These are phyloP conservation scores for Bombus vancouverensis DNA, from an alignment of 1,140 invertebrate species.

Conservation along the genomic window DNA sequence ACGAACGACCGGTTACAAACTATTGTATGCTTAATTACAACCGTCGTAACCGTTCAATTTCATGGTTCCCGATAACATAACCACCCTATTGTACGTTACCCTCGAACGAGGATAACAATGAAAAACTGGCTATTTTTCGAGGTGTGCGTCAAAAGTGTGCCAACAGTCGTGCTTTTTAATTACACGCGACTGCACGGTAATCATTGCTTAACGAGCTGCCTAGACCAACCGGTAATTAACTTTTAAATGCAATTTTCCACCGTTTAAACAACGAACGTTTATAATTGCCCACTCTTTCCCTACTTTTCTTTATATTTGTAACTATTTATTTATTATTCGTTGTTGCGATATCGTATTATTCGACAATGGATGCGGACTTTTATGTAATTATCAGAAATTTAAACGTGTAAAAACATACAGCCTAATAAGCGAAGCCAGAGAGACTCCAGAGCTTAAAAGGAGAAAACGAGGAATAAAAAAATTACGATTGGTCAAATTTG, in stretches of 20 bases:
- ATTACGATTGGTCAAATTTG: no score
- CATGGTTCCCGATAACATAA: conserved; percentile 39
- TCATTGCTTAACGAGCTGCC: conserved; percentile 17
- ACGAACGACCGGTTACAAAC: conserved; percentile 44
- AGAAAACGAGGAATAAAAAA: not conserved
- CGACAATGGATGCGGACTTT: not conserved
- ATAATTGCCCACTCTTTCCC: not conserved
- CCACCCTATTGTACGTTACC: conserved; percentile 48
- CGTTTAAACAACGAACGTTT: not conserved
- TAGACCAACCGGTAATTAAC: not conserved
- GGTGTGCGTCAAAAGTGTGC: conserved; percentile 35
- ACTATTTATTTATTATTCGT: not conserved
- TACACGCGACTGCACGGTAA: conserved; percentile 1
- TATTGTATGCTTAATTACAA: conserved; percentile 67
- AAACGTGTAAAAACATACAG: not conserved
- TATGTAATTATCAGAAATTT: not conserved
- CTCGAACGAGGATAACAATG: conserved; percentile 37
- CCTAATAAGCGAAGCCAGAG: not conserved
- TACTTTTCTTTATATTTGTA: no score
- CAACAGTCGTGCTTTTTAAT: conserved; percentile 21
- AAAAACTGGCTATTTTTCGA: conserved; percentile 38
- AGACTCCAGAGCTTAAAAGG: not conserved
- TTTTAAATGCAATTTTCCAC: not conserved
- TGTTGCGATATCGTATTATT: not conserved
- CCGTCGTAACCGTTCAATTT: conserved; percentile 55